These are phyloP conservation scores for Linyphia triangularis DNA, from an alignment of 2,888 invertebrate genomes.

Conservation along the genomic window DNA sequence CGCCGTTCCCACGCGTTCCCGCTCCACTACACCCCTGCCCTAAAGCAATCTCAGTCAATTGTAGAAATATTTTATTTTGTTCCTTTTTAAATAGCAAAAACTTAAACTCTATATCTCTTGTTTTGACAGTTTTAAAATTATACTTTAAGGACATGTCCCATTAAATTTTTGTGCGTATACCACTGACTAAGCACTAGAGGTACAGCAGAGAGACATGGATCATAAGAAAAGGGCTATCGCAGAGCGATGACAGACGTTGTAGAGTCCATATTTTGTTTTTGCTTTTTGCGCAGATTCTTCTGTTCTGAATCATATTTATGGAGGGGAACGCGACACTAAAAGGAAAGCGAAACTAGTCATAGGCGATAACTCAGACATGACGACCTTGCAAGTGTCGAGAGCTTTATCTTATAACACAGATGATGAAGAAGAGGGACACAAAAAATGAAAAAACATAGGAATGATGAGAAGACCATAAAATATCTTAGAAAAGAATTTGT, in stretches of 20 bases:
- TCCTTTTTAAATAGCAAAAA: no score
- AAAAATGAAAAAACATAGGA: background rate
- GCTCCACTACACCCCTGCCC: no score
- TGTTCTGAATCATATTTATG: constrained; percentile 12
- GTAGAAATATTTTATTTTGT: no score
- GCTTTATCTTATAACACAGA: background rate
- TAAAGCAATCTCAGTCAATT: no score
- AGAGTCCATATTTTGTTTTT: constrained; percentile 64
- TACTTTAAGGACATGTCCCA: no score
- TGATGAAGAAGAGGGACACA: background rate
- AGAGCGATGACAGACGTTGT: constrained; percentile 40
- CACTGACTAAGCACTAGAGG: no score
- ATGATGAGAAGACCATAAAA: background rate
- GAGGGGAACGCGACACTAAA: constrained; percentile 19
- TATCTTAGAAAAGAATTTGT: no score
- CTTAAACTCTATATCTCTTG: no score
- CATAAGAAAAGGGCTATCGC: constrained; percentile 30
- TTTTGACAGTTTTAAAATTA: no score
- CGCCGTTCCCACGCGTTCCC: no score
- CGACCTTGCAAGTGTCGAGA: background rate
- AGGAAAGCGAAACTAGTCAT: background rate
- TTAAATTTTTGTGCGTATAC: no score
- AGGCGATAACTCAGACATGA: background rate
- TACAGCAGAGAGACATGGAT: no score
- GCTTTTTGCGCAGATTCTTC: constrained; percentile 50